Base-by-base conservation (phyloP, 1,140 invertebrate species). In the Neodiprion fabricii region DNA sequence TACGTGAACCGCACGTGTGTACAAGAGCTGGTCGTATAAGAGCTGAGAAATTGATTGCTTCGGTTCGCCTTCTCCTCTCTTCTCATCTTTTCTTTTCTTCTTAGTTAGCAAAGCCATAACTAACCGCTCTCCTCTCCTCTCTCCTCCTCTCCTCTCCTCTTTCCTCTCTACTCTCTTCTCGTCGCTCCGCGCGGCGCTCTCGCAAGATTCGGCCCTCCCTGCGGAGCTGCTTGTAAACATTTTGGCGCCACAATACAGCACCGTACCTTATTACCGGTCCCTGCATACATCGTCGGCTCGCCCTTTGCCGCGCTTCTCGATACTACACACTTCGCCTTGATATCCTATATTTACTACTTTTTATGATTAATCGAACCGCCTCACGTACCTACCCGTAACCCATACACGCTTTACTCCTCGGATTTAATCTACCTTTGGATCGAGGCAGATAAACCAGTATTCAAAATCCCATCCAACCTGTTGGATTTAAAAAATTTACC, bases 171-270 rank as follows among this genome's bases (percentile, higher is more conserved):
- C 7, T 40, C 28, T 40, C 28, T 40, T 40, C 28, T 40, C 28
- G 28, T 40, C 28, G 28, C 28, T 40, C 28, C 28, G 5, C 28
- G 28, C 28, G 28, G 28, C 28, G 28, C 28, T 40, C 28, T 40
- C 53, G 11, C 53, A 61, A 61, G 53, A 14, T 61, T 9, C 53
- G 53, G 53, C 11, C 11, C 53, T 17, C 53, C 53, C 11, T 61
- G 53, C 53, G 28, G 28, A 40, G 28, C 28, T 68, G 74, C 70
- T 40, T 70, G 67, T 76, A 74, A 76, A 74, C 72, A 70, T 76
- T 76, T 76, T 76, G 72, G 75, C 75, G 73, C 75, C 69, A 69
- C 61, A 53, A 65, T 65, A 66, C 74, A 17, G 53, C 11, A 61
- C 53, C 53, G 53, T 61, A 61, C 53, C 53, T 61, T 61, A 61